Base-by-base conservation (phyloP, 2,888 invertebrate genomes). In the Ophioninae sp. region DNA sequence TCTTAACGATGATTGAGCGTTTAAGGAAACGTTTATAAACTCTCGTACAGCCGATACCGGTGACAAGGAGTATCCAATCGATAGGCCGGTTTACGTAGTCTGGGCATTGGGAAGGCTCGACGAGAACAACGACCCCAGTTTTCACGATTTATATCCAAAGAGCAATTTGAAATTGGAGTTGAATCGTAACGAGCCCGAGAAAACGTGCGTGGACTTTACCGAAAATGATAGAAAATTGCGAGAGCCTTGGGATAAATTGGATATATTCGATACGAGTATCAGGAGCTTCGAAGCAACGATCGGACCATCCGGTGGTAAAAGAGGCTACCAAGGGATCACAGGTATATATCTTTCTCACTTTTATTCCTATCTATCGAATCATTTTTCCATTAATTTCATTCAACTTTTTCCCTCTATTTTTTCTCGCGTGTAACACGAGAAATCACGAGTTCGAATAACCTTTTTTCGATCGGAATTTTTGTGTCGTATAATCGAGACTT, bases 41-140 rank as follows among this genome's bases (percentile, higher is more conserved):
- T 63, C 17, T 65, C 22, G 23, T 92, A 3, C 91, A 97, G 97
- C 96, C 88, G 97, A 98, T 93, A 87, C 93, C 79, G 96, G 97
- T 44, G 97, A 98, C 90, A 96, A 95, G 90, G 96, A 95, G 91
- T 96, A 96, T 93, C 94, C 94, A 56, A 93, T 95, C 80, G 95
- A 96, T 86, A 94, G 94, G 37, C 93, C 94, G 0, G 93, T 94
- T 82, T 96, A 94, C 90, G 94, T 96, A 22, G 95, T 98, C 79
- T 98, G 98, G 98, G 97, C 98, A 0, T 93, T 98, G 78, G 98
- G 98, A 3, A 94, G 95, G 85, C 93, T 98, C 86, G 97, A 97
- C 92, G 94, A 95, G 39, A 96, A 95, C 87, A 95, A 95, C 84
- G 97, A 97, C 91, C 98, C 98, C 0, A 95, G 96, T 86, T 97